Evolutionary conservation across 2,797 vertebrate genomes (phyloP).

Genomic region (Pantherophis alleghaniensis): DNA sequence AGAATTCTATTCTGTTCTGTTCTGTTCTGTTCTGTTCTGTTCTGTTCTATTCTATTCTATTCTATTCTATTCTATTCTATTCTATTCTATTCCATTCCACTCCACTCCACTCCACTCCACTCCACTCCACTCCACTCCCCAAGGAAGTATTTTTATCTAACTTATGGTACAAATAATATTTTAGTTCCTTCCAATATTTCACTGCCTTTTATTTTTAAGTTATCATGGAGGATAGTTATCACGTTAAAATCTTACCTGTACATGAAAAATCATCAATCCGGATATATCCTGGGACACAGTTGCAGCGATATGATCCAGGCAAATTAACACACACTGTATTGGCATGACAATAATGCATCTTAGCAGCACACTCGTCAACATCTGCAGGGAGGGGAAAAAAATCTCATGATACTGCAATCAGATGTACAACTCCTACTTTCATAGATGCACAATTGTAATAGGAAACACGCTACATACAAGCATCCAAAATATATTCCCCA

Average conservation of each 20-base stretch:
- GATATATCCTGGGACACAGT: slow-evolving; percentile 86
- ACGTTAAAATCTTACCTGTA: slow-evolving; percentile 77
- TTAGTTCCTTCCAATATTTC: neutral
- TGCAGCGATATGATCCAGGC: slow-evolving; percentile 88
- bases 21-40: no score
- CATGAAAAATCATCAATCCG: slow-evolving; percentile 94
- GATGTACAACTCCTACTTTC: accelerated
- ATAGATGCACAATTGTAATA: neutral
- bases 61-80: no score
- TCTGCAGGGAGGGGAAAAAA: slow-evolving; percentile 70
- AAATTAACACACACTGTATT: slow-evolving; percentile 91
- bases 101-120: no score
- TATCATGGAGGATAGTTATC: accelerated
- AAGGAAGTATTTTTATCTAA: neutral
- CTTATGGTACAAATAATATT: neutral
- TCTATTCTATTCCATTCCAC: accelerated
- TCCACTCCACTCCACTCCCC: no score
- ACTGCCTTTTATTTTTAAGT: neutral
- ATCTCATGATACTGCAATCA: slow-evolving; percentile 9
- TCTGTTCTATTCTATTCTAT: no score
- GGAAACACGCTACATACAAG: slow-evolving; percentile 4
- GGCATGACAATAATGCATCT: slow-evolving; percentile 94
- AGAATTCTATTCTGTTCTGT: neutral
- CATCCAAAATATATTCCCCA: neutral
- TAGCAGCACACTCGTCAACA: slow-evolving; percentile 92